Percentiles rank a stretch among this genome's conserved stretches.
These are phyloP conservation scores for Pantherophis vulpinus DNA, from an alignment of 2,797 vertebrate genomes.

Conservation along the genomic window DNA sequence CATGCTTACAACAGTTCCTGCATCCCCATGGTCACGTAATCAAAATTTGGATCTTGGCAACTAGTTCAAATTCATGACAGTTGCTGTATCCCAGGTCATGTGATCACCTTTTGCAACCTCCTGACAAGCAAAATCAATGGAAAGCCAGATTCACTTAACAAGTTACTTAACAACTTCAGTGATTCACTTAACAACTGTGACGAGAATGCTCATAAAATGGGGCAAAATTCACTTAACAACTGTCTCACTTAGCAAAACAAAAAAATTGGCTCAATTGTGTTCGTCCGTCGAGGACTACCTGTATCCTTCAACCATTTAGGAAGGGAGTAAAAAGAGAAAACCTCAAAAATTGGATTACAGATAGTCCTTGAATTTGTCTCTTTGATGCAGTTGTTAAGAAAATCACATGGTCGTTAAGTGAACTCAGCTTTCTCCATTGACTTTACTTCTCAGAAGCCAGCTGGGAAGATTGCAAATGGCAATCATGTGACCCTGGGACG, in stretches of 20 bases:
- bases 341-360: background rate
- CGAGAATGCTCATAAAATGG: background rate
- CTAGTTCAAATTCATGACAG: no score
- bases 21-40: background rate
- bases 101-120: background rate
- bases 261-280: background rate
- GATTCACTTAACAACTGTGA: background rate
- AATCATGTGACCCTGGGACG: background rate
- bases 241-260: background rate
- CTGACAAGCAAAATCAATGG: background rate
- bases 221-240: background rate
- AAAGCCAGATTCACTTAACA: background rate
- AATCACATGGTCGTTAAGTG: background rate
- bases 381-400: background rate
- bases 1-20: background rate
- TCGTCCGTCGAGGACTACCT: fast-evolving
- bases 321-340: background rate
- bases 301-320: background rate
- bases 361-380: background rate
- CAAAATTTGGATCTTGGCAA: background rate
- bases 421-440: background rate
- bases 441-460: background rate
- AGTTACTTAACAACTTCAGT: background rate
- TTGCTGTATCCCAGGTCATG: background rate
- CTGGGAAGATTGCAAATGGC: background rate